Conservation (phyloP, 2,113 vertebrate genomes). For the Saguinus midas region DNA sequence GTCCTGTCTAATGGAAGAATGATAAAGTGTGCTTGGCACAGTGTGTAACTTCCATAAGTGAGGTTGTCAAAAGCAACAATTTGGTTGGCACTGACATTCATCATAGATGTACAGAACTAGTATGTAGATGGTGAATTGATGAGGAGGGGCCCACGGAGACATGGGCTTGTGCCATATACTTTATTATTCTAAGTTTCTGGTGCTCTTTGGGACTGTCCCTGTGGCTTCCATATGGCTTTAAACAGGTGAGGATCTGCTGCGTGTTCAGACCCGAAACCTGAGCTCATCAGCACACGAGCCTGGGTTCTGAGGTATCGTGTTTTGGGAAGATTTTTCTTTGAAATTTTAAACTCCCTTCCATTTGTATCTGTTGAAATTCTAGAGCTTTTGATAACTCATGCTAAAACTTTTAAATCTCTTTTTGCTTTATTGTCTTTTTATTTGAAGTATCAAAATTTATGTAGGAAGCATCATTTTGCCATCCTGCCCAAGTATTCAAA, state of each 20-base stretch:
- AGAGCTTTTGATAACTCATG: background rate
- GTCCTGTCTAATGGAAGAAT: background rate
- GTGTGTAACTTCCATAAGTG: background rate
- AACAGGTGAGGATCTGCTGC: background rate
- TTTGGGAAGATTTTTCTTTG: background rate
- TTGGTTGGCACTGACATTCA: background rate
- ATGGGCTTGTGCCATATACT: accelerated
- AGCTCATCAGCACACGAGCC: background rate
- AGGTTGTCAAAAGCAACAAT: background rate
- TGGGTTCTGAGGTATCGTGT: no score
- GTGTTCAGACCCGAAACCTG: background rate
- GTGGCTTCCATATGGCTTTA: background rate
- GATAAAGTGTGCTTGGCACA: no score
- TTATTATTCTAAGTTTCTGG: background rate
- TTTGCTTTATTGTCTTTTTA: background rate
- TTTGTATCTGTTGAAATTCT: background rate
- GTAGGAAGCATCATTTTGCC: background rate
- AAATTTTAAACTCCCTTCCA: background rate
- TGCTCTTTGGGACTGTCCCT: background rate
- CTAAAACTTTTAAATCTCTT: background rate
- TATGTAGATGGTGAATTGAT: no score
- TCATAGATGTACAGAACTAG: background rate
- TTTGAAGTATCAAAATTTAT: background rate
- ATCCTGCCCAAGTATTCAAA: background rate
- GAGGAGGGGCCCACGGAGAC: background rate